Evolutionary conservation across 2,888 invertebrate species (phyloP), one percentile per base, ranked within the genome.

Genomic region (Heliconius ethilla): DNA sequence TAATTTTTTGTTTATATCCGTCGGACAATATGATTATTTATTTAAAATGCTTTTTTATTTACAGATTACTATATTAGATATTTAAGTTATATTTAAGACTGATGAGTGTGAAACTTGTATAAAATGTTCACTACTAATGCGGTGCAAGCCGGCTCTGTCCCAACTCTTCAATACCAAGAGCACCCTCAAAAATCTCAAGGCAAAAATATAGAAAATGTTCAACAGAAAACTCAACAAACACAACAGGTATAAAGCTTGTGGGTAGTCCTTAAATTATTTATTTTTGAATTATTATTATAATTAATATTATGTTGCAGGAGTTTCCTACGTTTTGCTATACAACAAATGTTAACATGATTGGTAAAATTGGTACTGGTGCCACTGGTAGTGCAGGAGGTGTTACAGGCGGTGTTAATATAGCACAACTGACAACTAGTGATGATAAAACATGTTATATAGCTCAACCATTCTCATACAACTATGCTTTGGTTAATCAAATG

Each of bases 401-500:
- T 1, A 84, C 92, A 11, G 92, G 92, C 4, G 96, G 96, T 37
- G 96, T 96, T 1, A 96, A 96, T 88, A 95, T 97, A 89, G 96
- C 96, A 2, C 96, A 96, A 87, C 87, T 97, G 76, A 95, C 96
- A 2, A 94, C 94, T 55, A 91, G 91, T 79, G 96, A 96, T 83
- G 96, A 96, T 85, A 97, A 97, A 88, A 96, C 96, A 69, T 97
- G 96, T 87, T 97, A 96, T 86, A 97, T 97, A 83, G 96, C 97
- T 37, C 97, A 97, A 85, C 97, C 97, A 9, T 96, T 96, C 85
- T 96, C 96, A 75, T 97, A 97, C 87, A 98, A 98, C 88, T 98
- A 98, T 94, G 97, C 97, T 5, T 93, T 98, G 83, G 96, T 97
- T 73, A 98, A 98, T 90, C 98, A 98, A 89, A 97, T 98, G 97